These are phyloP conservation scores for Arothron firmamentum DNA, from an alignment of 2,113 vertebrate species.

Conservation along the genomic window DNA sequence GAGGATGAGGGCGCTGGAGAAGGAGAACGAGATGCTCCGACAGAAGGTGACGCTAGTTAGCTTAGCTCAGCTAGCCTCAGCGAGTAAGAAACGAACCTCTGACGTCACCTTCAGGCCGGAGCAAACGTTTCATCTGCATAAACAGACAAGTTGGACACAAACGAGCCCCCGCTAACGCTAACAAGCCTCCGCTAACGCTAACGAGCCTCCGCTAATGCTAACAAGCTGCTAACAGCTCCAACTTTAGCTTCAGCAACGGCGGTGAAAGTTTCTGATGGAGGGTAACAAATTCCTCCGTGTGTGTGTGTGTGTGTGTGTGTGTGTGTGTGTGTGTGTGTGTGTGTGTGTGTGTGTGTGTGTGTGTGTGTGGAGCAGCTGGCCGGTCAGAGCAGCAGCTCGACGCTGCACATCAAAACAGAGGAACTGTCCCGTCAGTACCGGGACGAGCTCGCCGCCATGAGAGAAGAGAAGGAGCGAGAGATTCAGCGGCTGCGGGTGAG, in stretches of 20 bases:
- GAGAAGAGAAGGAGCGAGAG: slow-evolving; percentile 86
- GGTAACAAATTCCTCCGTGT: not conserved
- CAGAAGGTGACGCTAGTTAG: slow-evolving; percentile 77
- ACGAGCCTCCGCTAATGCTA: no score
- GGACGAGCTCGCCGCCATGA: slow-evolving; percentile 81
- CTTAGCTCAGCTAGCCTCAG: not conserved
- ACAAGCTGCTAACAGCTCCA: no score
- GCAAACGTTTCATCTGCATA: no score
- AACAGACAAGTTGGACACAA: no score
- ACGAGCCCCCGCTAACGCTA: no score
- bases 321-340: no score
- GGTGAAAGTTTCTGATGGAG: not conserved
- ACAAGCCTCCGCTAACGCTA: no score
- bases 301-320: not conserved
- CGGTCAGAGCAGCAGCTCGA: slow-evolving; percentile 59
- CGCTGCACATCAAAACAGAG: slow-evolving; percentile 81
- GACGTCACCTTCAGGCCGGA: no score
- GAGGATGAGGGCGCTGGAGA: slow-evolving; percentile 80
- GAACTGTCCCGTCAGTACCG: slow-evolving; percentile 86
- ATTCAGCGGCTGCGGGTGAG: slow-evolving; percentile 83
- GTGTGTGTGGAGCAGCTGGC: slow-evolving; percentile 50
- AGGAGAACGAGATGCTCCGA: slow-evolving; percentile 85
- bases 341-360: no score
- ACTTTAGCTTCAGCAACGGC: no score
- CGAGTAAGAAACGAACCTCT: no score